A percentile compares a stretch with the other conserved stretches of the same genome.
These are phyloP conservation scores for Frieseomelitta varia DNA, from an alignment of 1,140 invertebrate genomes.

Conservation along the genomic window DNA sequence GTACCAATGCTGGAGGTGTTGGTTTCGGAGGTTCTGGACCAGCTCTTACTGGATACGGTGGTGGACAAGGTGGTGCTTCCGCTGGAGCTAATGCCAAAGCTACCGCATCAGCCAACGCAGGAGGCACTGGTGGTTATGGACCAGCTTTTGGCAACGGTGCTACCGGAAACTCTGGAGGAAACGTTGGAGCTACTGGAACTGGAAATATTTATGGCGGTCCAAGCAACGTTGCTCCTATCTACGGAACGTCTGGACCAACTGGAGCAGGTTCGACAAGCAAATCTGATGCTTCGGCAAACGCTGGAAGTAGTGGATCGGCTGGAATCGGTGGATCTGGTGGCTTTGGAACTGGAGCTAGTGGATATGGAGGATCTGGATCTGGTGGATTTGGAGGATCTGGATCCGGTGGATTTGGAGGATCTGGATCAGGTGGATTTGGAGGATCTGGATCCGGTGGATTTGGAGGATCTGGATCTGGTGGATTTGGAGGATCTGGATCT, in stretches of 20 bases:
- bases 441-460: constrained; percentile 2
- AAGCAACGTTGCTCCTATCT: background rate
- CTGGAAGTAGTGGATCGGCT: constrained; percentile 35
- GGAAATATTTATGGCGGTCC: background rate
- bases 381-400: background rate
- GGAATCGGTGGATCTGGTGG: constrained; percentile 15
- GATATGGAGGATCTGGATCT: background rate
- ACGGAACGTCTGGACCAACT: background rate
- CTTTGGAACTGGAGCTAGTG: background rate
- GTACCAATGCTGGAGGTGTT: no score
- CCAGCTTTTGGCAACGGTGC: background rate
- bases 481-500: background rate
- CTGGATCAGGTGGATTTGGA: constrained; percentile 3
- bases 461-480: background rate
- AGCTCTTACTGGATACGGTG: no score
- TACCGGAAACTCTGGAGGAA: background rate
- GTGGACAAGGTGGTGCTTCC: background rate
- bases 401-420: constrained; percentile 13
- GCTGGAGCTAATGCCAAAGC: constrained; percentile 2
- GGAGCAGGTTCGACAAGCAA: background rate
- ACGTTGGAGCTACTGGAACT: no score
- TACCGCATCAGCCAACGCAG: no score
- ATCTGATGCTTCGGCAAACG: constrained; percentile 42
- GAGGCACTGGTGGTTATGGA: background rate
- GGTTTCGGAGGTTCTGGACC: background rate